These are phyloP conservation scores for Fringilla coelebs DNA, from an alignment of 2,797 vertebrate species.

Conservation along the genomic window DNA sequence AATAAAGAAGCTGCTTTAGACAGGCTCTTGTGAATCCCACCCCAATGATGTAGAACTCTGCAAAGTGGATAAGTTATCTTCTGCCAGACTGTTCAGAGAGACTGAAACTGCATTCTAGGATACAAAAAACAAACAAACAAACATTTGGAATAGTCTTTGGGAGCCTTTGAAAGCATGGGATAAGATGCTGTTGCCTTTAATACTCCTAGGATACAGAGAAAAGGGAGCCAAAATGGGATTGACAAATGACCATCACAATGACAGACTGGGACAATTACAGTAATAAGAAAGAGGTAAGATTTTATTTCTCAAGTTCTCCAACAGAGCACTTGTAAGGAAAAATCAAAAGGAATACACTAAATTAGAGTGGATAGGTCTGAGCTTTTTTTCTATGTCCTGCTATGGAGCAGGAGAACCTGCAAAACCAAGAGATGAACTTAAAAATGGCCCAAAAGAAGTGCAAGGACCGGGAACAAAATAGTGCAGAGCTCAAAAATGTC, in stretches of 20 bases:
- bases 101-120: not conserved
- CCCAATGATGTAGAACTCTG: fast-evolving
- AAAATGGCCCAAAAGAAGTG: not conserved
- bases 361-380: not conserved
- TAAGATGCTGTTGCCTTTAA: not conserved
- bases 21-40: not conserved
- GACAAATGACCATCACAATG: not conserved
- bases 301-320: not conserved
- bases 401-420: not conserved
- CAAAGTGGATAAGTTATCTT: not conserved
- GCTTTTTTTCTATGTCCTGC: not conserved
- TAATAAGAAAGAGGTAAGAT: not conserved
- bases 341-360: not conserved
- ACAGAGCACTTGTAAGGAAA: not conserved
- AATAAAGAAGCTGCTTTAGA: not conserved
- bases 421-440: not conserved
- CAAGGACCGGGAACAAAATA: not conserved
- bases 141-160: not conserved
- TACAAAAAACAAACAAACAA: not conserved
- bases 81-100: not conserved
- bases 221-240: not conserved
- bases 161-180: not conserved
- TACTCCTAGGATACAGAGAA: not conserved
- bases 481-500: not conserved
- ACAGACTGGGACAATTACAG: not conserved